phyloP scores from a whole-genome alignment of 2,888 invertebrate species.

The Diplazon laetatorius region DNA sequence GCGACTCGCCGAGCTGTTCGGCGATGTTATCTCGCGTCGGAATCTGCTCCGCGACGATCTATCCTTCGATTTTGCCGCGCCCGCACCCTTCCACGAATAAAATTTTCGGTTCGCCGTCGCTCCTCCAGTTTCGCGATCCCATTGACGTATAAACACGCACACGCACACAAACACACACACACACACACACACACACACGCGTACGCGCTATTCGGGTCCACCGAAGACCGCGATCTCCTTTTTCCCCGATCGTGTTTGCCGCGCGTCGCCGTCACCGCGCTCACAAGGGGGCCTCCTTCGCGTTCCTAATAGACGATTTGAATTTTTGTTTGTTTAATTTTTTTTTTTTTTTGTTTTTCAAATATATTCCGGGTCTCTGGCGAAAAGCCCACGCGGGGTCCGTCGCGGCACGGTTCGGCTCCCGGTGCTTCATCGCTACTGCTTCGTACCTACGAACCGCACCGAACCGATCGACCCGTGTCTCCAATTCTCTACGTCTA shows the following conservation, averaged over 20 bases:
- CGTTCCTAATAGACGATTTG: slow-evolving; percentile 78
- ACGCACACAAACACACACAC: too few relatives aligned
- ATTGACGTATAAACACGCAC: slow-evolving; percentile 42
- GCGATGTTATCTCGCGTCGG: slow-evolving; percentile 73
- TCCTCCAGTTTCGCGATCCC: slow-evolving; percentile 51
- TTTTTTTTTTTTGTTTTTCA: too few relatives aligned
- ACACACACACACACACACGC: too few relatives aligned
- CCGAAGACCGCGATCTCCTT: neutral
- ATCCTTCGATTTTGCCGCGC: slow-evolving; percentile 51
- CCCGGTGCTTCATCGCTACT: slow-evolving; percentile 29
- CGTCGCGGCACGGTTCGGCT: slow-evolving; percentile 30
- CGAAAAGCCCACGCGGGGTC: slow-evolving; percentile 29
- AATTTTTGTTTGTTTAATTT: too few relatives aligned
- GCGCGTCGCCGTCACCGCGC: slow-evolving; percentile 43
- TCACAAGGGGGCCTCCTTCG: slow-evolving; percentile 66
- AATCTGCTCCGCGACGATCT: slow-evolving; percentile 71
- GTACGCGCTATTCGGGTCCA: neutral
- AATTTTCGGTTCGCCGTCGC: slow-evolving; percentile 18
- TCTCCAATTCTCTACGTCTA: slow-evolving; percentile 68
- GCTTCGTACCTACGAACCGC: slow-evolving; percentile 42
- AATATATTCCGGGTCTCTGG: slow-evolving; percentile 73
- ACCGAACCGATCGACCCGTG: slow-evolving; percentile 34
- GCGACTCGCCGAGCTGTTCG: neutral
- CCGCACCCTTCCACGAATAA: slow-evolving; percentile 70
- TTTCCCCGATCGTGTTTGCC: slow-evolving; percentile 47